Base-by-base conservation (phyloP, 2,888 invertebrate species). In the Xestobium rufovillosum region DNA sequence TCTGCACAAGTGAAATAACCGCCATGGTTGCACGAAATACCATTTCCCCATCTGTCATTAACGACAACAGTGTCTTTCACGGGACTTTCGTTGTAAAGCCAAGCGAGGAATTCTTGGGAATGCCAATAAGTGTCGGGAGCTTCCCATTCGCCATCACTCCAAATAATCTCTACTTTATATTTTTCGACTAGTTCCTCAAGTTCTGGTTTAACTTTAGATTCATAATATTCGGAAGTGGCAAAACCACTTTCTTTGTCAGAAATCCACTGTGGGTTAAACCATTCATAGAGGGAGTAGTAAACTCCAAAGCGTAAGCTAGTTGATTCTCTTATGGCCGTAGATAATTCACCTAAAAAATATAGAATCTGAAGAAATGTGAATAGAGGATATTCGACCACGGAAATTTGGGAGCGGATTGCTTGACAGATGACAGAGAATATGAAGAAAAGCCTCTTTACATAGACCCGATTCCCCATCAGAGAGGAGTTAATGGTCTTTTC, bases 121-220 rank as follows among this genome's bases (percentile, higher is more conserved):
- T 75, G 75, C 87, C 88, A 91, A 52, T 90, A 90, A 1, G 67
- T 66, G 42, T 80, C 80, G 1, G 75, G 62, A 0, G 85, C 82
- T 57, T 88, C 89, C 89, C 90, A 90, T 50, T 91, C 91, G 0
- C 91, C 91, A 60, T 92, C 91, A 0, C 86, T 78, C 91, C 91
- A 92, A 12, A 91, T 63, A 0, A 91, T 70, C 23, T 87, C 84
- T 0, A 81, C 80, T 32, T 70, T 56, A 48, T 80, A 82, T 42
- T 67, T 62, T 36, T 71, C 55, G 17, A 85, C 69, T 33, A 86
- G 55, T 55, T 89, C 87, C 48, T 75, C 70, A 47, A 90, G 66
- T 60, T 90, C 88, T 0, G 85, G 84, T 45, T 78, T 66, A 14
- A 79, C 67, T 59, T 86, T 85, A 12, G 73, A 69, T 3, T 76